Percentiles rank a stretch among this genome's conserved stretches.
These are phyloP conservation scores for Magallana angulata DNA, from an alignment of 1,140 invertebrate genomes.

Conservation along the genomic window DNA sequence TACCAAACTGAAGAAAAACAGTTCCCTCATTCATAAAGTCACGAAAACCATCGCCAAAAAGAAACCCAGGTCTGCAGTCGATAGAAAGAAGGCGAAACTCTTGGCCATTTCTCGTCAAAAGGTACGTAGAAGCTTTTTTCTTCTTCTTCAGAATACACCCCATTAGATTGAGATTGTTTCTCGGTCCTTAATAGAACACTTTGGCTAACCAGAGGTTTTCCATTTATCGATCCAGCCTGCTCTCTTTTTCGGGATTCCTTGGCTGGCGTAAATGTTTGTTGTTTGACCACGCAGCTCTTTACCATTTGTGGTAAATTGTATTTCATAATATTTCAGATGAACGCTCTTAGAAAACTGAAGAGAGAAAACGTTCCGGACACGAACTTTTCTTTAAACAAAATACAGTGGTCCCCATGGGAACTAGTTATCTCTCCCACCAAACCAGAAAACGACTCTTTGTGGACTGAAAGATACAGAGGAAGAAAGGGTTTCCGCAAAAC, in stretches of 20 bases:
- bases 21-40: not conserved
- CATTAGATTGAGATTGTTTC: no score
- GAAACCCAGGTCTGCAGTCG: not conserved
- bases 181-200: no score
- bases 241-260: no score
- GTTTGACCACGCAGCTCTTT: no score
- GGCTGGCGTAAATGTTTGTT: no score
- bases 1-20: constrained; percentile 38
- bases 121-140: not conserved
- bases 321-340: constrained; percentile 21
- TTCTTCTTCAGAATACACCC: no score
- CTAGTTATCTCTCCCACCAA: constrained; percentile 38
- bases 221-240: no score
- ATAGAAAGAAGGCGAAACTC: constrained; percentile 29
- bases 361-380: constrained; percentile 58
- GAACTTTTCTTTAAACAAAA: constrained; percentile 56
- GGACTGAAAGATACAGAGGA: constrained; percentile 41
- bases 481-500: constrained; percentile 42
- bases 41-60: constrained; percentile 26
- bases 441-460: not conserved
- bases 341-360: constrained; percentile 35
- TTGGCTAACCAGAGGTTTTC: no score
- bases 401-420: constrained; percentile 59
- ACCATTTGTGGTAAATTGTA: no score
- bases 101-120: constrained; percentile 2